Conservation (phyloP, 2,797 vertebrate genomes). For the Enteromius anoplus region DNA sequence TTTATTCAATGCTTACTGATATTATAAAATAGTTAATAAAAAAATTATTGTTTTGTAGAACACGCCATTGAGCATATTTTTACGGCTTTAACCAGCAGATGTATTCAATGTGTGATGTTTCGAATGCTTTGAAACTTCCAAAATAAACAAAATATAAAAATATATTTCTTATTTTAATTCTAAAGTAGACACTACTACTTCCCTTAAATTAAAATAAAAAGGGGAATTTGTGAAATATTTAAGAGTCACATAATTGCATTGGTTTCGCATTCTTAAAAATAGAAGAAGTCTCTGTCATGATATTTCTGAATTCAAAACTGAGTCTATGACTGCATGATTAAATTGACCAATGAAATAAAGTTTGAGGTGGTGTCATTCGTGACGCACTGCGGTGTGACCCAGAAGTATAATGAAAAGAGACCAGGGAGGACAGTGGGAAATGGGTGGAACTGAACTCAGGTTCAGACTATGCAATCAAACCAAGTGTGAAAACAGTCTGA, state of each 20-base stretch:
- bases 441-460: background rate
- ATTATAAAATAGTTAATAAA: background rate
- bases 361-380: background rate
- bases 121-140: no score
- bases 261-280: background rate
- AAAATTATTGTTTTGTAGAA: background rate
- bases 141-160: background rate
- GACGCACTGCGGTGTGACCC: background rate
- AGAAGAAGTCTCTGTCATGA: background rate
- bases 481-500: constrained; percentile 37
- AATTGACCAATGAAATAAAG: background rate
- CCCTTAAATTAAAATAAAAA: background rate
- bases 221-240: background rate
- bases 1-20: background rate
- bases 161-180: background rate
- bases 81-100: background rate
- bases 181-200: background rate
- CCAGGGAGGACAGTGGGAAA: background rate
- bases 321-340: background rate
- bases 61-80: background rate
- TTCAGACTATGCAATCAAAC: constrained; percentile 2
- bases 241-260: background rate
- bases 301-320: background rate
- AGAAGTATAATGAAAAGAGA: background rate
- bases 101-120: background rate